Evolutionary conservation across 23 tunicate species (phyloP).

Genomic region (Oikopleura dioica): DNA sequence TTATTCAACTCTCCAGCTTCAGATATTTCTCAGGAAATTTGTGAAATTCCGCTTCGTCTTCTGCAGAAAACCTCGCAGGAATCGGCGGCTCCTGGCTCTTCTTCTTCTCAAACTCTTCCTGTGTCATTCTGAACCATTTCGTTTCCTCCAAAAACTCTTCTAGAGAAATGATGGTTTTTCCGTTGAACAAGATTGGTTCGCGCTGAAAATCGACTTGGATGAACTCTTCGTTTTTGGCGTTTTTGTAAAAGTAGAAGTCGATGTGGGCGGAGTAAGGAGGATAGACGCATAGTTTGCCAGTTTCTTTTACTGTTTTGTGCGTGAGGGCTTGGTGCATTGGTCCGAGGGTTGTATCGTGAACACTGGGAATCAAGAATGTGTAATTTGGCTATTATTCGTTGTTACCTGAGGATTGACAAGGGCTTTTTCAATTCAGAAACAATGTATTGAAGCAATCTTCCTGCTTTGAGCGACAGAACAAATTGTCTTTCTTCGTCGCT

Average conservation of each 20-base stretch:
- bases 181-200: background rate
- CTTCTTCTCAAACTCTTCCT: no score
- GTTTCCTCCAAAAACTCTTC: background rate
- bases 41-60: no score
- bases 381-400: no score
- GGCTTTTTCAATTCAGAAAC: background rate
- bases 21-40: no score
- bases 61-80: no score
- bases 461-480: background rate
- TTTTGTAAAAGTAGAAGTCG: background rate
- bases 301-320: background rate
- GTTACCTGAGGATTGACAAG: background rate
- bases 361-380: no score
- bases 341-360: no score
- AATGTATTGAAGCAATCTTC: background rate
- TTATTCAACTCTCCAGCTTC: no score
- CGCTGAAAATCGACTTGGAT: background rate
- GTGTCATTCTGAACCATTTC: background rate
- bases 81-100: no score
- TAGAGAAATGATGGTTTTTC: background rate
- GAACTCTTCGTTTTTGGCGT: background rate
- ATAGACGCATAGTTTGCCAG: background rate
- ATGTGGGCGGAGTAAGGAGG: slow-evolving; percentile 1
- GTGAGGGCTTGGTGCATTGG: no score
- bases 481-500: no score